These are phyloP conservation scores for Dissostichus mawsoni DNA, from an alignment of 2,113 vertebrate genomes.

Conservation along the genomic window DNA sequence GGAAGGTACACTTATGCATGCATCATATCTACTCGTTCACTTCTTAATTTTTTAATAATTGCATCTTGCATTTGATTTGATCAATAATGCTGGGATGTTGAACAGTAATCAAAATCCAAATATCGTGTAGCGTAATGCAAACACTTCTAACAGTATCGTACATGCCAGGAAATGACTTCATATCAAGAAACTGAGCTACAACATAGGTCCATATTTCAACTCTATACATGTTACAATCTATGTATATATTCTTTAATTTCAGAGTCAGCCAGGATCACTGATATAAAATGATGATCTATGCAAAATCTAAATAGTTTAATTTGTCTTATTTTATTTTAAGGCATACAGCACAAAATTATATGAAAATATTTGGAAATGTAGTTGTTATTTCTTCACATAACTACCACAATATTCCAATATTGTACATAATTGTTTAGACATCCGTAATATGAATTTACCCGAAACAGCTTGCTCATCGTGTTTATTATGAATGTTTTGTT, in stretches of 20 bases:
- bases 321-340: background rate
- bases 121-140: background rate
- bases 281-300: background rate
- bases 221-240: background rate
- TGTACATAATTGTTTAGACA: background rate
- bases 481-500: background rate
- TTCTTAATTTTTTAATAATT: background rate
- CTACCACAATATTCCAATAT: background rate
- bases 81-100: background rate
- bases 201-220: background rate
- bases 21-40: background rate
- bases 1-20: constrained; percentile 87
- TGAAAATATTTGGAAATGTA: too few species aligned
- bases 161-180: background rate
- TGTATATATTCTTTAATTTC: background rate
- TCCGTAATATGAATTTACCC: background rate
- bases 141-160: background rate
- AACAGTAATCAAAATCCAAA: background rate
- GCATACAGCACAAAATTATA: background rate
- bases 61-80: background rate
- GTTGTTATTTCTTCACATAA: background rate
- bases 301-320: background rate
- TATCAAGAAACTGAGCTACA: background rate
- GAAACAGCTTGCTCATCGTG: background rate
- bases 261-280: background rate